Percentiles rank a stretch among this genome's conserved stretches.
phyloP scores from a whole-genome alignment of 37 sponge, comb jelly and placozoan species.

The Amphimedon queenslandica region DNA sequence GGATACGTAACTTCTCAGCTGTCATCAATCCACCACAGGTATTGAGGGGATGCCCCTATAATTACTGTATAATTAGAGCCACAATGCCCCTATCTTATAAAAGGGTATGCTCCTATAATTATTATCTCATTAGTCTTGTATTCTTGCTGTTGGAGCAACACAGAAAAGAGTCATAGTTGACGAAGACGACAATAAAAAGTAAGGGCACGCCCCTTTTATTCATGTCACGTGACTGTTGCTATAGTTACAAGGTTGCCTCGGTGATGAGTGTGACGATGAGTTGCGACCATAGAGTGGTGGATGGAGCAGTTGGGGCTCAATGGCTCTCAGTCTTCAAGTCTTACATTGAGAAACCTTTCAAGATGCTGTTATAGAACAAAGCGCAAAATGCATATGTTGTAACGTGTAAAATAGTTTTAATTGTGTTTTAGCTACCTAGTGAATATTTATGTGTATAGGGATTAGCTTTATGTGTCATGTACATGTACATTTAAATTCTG shows the following conservation, averaged over 20 bases:
- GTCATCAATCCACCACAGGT: constrained; percentile 96
- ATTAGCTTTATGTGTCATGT: no score
- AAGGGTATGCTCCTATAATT: no score
- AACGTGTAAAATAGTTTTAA: neutral
- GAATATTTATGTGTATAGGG: no score
- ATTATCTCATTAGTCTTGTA: constrained; percentile 58
- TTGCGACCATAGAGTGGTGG: constrained; percentile 97
- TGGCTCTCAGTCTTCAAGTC: constrained; percentile 82
- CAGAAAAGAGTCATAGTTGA: constrained; percentile 80
- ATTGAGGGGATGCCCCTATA: neutral
- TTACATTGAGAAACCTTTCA: constrained; percentile 77
- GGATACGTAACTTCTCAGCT: constrained; percentile 78
- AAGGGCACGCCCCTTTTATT: no score
- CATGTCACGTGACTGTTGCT: neutral
- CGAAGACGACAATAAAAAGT: constrained; percentile 40
- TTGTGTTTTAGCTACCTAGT: no score
- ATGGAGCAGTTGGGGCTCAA: constrained; percentile 94
- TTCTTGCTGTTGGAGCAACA: constrained; percentile 93
- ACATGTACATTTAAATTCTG: no score
- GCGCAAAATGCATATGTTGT: neutral
- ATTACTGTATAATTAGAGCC: no score
- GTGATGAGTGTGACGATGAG: constrained; percentile 95
- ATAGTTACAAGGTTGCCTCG: constrained; percentile 13
- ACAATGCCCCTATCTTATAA: no score
- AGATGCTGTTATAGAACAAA: constrained; percentile 77